phyloP scores from a whole-genome alignment of 2,113 vertebrate genomes.

The Poecile atricapillus region DNA sequence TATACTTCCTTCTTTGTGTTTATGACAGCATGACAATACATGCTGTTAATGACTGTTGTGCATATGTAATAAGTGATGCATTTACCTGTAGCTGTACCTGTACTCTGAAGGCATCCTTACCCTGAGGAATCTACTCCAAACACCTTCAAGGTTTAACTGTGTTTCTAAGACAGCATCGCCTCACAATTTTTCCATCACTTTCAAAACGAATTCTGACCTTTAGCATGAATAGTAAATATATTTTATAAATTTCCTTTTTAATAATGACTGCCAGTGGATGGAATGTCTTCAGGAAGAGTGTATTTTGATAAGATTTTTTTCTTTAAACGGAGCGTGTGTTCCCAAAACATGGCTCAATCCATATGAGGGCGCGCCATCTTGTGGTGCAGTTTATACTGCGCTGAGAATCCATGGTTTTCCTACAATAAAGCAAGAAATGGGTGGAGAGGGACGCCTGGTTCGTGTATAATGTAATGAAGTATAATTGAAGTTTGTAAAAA shows the following conservation, averaged over 20 bases:
- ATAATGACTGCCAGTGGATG: rapidly evolving
- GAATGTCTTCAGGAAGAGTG: neutral
- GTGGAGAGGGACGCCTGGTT: neutral
- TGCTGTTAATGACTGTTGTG: neutral
- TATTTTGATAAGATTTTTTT: neutral
- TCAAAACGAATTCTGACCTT: neutral
- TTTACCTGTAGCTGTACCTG: neutral
- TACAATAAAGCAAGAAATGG: rapidly evolving
- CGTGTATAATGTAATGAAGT: rapidly evolving
- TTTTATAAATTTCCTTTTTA: neutral
- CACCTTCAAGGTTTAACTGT: neutral
- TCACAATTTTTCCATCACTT: neutral
- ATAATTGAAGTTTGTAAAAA: neutral
- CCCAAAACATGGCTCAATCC: rapidly evolving
- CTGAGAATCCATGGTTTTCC: rapidly evolving
- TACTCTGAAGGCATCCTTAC: neutral
- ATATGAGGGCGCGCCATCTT: constrained; percentile 30
- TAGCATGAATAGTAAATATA: neutral
- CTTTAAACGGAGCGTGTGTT: rapidly evolving
- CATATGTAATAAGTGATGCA: neutral
- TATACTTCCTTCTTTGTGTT: neutral
- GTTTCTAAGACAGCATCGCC: neutral
- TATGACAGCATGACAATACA: neutral
- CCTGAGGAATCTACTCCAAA: neutral
- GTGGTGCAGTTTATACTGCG: neutral